Evolutionary conservation across 2,113 vertebrate genomes (phyloP).

Genomic region (Serilophus lunatus): DNA sequence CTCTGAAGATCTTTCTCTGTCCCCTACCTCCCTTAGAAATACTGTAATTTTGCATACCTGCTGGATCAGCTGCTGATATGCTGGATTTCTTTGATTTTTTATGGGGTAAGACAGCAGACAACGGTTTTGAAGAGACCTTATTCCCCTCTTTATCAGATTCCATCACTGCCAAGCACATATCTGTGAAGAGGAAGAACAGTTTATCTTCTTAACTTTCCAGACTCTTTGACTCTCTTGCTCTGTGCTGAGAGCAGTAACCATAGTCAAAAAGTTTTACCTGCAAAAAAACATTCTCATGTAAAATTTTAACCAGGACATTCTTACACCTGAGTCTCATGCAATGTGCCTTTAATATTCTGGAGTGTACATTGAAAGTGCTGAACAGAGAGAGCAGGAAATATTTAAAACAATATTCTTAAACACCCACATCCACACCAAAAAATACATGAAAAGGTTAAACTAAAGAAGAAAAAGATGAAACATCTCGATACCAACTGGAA

Average conservation of each 20-base stretch:
- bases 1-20: not conserved
- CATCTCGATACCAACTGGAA: not conserved
- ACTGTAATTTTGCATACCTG: constrained; percentile 24
- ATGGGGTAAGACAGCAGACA: not conserved
- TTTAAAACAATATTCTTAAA: not conserved
- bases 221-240: not conserved
- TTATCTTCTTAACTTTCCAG: not conserved
- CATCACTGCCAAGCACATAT: constrained; percentile 14
- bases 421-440: not conserved
- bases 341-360: not conserved
- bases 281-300: not conserved
- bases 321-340: not conserved
- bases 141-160: constrained; percentile 62
- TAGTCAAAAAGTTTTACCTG: not conserved
- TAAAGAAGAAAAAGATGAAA: not conserved
- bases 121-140: constrained; percentile 28
- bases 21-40: not conserved
- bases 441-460: not conserved
- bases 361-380: not conserved
- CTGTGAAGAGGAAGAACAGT: constrained; percentile 36
- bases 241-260: not conserved
- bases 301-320: not conserved
- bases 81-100: constrained; percentile 53
- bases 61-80: constrained; percentile 11
- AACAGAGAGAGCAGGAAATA: not conserved